phyloP scores from a whole-genome alignment of 2,113 vertebrate species.

The Todiramphus chloris region DNA sequence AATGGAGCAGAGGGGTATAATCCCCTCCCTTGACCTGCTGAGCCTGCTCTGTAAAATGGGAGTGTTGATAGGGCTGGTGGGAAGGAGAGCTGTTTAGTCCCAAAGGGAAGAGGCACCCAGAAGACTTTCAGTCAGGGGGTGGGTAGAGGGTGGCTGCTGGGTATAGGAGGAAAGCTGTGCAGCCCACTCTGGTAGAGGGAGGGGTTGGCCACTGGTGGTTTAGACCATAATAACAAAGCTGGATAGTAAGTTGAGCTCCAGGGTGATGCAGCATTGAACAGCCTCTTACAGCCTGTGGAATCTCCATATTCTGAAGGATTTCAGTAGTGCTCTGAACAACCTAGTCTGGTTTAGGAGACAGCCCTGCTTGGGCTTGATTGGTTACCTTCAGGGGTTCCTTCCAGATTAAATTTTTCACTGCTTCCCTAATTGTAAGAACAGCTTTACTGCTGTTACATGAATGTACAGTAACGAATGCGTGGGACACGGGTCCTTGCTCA shows the following conservation, averaged over 20 bases:
- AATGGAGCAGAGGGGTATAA: background rate
- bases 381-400: background rate
- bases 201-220: background rate
- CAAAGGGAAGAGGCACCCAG: too few relatives aligned
- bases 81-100: background rate
- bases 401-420: background rate
- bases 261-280: background rate
- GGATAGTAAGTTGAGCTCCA: background rate
- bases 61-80: background rate
- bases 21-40: background rate
- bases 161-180: background rate
- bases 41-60: background rate
- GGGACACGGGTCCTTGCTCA: background rate
- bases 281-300: background rate
- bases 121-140: background rate
- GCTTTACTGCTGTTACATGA: background rate
- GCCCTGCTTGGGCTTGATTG: background rate
- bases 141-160: background rate
- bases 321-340: background rate
- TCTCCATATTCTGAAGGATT: background rate
- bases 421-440: background rate
- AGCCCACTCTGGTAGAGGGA: rapidly evolving
- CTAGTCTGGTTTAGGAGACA: background rate
- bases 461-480: rapidly evolving
- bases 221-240: background rate